Percentiles rank a stretch among this genome's conserved stretches.
Evolutionary conservation across 2,888 invertebrate genomes (phyloP).

Genomic region (Coenonympha arcania): DNA sequence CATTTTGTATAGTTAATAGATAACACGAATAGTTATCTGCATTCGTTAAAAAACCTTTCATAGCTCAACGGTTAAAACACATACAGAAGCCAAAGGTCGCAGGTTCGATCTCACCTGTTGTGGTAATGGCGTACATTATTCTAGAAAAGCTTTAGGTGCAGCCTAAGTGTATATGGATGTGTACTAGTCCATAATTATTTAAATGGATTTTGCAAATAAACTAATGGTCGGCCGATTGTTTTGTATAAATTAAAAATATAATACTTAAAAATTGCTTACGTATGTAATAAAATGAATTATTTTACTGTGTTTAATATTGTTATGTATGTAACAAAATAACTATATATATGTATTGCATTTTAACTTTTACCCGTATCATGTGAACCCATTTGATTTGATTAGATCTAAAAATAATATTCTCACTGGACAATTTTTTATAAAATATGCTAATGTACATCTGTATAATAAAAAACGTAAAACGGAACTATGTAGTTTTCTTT

Average conservation of each 20-base stretch:
- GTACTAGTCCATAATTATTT: background rate
- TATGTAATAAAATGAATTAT: conserved; percentile 12
- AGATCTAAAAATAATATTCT: conserved; percentile 52
- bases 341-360: conserved; percentile 24
- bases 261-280: background rate
- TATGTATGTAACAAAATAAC: conserved; percentile 20
- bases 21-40: too few relatives aligned
- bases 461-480: conserved; percentile 53
- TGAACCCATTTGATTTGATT: conserved; percentile 50
- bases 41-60: too few relatives aligned
- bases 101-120: too few relatives aligned
- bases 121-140: too few relatives aligned
- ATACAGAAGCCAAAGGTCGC: too few relatives aligned
- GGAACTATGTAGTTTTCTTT: conserved; percentile 16
- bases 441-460: conserved; percentile 60
- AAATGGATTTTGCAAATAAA: conserved; percentile 5
- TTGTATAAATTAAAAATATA: background rate
- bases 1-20: too few relatives aligned
- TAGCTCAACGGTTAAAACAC: too few relatives aligned
- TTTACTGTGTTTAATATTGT: background rate
- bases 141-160: too few relatives aligned
- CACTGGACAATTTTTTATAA: conserved; percentile 64
- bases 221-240: conserved; percentile 8
- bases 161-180: background rate
- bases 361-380: conserved; percentile 34